These are phyloP conservation scores for Gymnoscelis rufifasciata DNA, from an alignment of 2,888 invertebrate genomes.

Conservation along the genomic window DNA sequence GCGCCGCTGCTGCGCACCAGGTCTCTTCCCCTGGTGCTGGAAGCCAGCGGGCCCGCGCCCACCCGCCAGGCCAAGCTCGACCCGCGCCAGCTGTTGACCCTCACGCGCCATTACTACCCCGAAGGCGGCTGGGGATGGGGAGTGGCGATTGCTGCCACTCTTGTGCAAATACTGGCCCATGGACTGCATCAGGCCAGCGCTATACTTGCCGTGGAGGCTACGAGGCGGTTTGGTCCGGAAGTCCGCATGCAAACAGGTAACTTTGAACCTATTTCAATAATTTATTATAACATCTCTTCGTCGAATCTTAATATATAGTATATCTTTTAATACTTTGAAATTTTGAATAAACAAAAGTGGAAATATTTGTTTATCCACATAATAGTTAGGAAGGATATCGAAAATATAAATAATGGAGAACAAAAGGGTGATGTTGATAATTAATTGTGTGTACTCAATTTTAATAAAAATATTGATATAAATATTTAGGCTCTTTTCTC, in stretches of 20 bases:
- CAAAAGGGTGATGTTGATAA: no score
- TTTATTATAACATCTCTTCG: no score
- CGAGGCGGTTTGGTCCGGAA: conserved; percentile 79
- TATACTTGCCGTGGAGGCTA: conserved; percentile 78
- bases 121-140: conserved; percentile 95
- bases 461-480: no score
- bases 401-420: no score
- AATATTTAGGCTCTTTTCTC: no score
- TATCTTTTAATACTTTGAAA: no score
- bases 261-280: conserved; percentile 31
- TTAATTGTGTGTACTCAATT: no score
- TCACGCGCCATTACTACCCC: conserved; percentile 90
- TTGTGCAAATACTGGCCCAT: conserved; percentile 86
- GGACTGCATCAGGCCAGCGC: conserved; percentile 85
- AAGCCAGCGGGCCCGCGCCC: conserved; percentile 69
- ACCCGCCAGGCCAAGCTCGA: conserved; percentile 71
- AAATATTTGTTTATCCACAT: no score
- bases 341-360: no score
- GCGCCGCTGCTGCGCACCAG: conserved; percentile 82
- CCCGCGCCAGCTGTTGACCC: conserved; percentile 80
- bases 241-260: conserved; percentile 83
- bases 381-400: no score
- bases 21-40: conserved; percentile 82
- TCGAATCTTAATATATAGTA: no score
- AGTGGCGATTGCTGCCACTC: conserved; percentile 84